Evolutionary conservation across 2,797 vertebrate genomes (phyloP), one percentile per base, ranked within the genome.

Genomic region (Clangula hyemalis): DNA sequence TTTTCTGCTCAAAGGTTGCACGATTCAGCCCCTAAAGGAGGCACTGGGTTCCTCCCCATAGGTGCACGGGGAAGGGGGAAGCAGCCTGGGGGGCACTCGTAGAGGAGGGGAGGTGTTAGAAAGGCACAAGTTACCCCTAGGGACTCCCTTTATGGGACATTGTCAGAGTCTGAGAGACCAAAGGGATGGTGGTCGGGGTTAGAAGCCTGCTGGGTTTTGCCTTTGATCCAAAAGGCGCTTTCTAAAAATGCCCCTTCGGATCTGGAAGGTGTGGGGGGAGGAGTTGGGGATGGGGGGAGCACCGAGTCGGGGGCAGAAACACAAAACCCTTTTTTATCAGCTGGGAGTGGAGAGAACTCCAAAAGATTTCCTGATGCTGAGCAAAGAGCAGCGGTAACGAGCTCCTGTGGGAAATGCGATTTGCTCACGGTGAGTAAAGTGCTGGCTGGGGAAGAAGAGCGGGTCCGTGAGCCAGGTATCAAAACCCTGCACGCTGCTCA

Each of bases 351-450:
- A 83, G 45, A 58, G 5, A 65, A 60, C 53, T 85, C 39, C 41
- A 22, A 43, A 95, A 87, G 73, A 43, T 91, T 90, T 81, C 65
- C 49, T 68, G 51, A 78, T 58, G 62, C 83, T 95, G 88, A 93
- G 94, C 79, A 86, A 92, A 93, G 95, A 90, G 86, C 86, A 92
- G 18, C 68, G 60, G 49, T 96, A 96, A 96, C 93, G 83, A 97
- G 94, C 43, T 80, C 95, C 66, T n/a, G 0, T 32, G 95, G 93
- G 97, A 97, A 85, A 90, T 57, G 45, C 68, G n/a, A 85, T 81
- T 51, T 91, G 76, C 58, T 62, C 2, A 1, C 22, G 57, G 87
- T 70, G 77, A 85, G 88, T 49, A 77, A 85, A 83, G 66, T 39
- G 56, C 60, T 56, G 27, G 75, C 49, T 54, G 69, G 87, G 68